Conservation (phyloP, 2,797 vertebrate genomes). For the Spinus olivaceus region DNA sequence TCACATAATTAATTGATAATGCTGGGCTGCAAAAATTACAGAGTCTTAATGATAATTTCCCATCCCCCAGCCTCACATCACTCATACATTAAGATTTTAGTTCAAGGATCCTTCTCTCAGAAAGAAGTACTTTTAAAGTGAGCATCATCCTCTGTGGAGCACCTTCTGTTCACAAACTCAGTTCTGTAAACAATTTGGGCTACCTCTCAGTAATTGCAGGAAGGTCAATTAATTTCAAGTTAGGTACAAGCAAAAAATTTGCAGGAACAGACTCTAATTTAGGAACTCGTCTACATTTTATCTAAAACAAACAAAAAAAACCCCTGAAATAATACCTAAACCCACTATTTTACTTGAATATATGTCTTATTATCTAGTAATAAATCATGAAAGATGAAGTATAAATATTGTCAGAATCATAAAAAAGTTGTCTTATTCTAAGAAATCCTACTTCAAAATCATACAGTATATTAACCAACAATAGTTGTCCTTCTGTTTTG, state of each 20-base stretch:
- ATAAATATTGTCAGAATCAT: constrained; percentile 70
- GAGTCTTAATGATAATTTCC: constrained; percentile 23
- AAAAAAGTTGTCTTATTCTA: constrained; percentile 66
- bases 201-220: not conserved
- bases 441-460: constrained; percentile 66
- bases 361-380: constrained; percentile 59
- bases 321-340: constrained; percentile 42
- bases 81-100: not conserved
- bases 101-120: constrained; percentile 1
- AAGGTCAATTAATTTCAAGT: not conserved
- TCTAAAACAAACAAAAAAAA: not conserved
- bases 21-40: constrained; percentile 51
- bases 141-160: not conserved
- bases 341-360: constrained; percentile 57
- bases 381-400: constrained; percentile 59
- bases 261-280: not conserved
- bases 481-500: constrained; percentile 43
- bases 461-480: constrained; percentile 35
- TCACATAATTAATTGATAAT: constrained; percentile 58
- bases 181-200: not conserved
- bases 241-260: not conserved
- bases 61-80: not conserved
- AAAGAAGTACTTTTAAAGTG: constrained; percentile 37
- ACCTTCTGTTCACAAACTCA: not conserved
- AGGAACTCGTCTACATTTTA: constrained; percentile 24